Conservation (phyloP, 2,888 invertebrate species). For the Leucophenga maculata region DNA sequence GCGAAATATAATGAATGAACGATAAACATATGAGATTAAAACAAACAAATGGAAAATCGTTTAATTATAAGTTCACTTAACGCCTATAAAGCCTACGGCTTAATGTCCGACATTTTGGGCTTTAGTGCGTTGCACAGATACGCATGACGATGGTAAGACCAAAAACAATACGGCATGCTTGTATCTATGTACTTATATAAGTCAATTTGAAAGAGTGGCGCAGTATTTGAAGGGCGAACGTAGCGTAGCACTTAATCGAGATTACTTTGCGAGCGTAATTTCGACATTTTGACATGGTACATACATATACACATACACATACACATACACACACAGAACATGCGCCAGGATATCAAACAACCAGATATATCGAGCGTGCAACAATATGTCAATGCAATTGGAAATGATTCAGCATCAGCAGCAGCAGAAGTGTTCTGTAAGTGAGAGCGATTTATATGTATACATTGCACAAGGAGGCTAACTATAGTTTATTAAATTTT, state of each 20-base stretch:
- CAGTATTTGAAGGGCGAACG: not conserved
- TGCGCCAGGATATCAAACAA: constrained; percentile 18
- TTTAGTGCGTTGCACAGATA: constrained; percentile 15
- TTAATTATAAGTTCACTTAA: constrained; percentile 67
- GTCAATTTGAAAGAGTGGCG: too few species aligned
- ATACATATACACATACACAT: too few species aligned
- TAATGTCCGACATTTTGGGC: constrained; percentile 39
- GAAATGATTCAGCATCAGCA: constrained; percentile 32
- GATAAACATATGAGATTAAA: constrained; percentile 59
- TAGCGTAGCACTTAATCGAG: constrained; percentile 16
- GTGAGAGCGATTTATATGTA: too few species aligned
- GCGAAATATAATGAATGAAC: constrained; percentile 26
- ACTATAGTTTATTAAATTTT: too few species aligned
- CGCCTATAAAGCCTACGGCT: constrained; percentile 55
- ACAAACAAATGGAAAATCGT: constrained; percentile 55
- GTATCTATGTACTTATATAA: not conserved
- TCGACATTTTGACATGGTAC: constrained; percentile 56
- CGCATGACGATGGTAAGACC: not conserved
- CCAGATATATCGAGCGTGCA: constrained; percentile 45
- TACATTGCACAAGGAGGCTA: too few species aligned
- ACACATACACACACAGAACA: constrained; percentile 24
- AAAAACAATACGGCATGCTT: not conserved
- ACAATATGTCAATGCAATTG: constrained; percentile 63
- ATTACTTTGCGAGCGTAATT: constrained; percentile 46
- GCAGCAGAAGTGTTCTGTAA: too few species aligned